Conservation (phyloP, 2,113 vertebrate genomes). For the Noturus placidus region DNA sequence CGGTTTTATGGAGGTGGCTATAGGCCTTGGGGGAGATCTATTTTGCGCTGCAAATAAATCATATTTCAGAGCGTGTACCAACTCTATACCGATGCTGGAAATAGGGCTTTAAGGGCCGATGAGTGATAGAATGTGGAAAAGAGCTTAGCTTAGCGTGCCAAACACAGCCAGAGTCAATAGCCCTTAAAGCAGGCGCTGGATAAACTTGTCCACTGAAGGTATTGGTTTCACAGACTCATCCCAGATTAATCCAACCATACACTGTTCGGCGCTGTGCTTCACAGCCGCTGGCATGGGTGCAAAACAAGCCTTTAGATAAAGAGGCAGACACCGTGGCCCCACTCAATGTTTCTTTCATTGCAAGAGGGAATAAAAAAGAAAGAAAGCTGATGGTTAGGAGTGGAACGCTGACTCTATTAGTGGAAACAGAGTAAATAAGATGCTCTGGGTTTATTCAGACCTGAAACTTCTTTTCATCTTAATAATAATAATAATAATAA, state of each 20-base stretch:
- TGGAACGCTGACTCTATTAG: conserved; percentile 1
- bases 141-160: conserved; percentile 46
- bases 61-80: conserved; percentile 55
- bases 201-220: conserved; percentile 46
- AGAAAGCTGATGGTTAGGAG: conserved; percentile 63
- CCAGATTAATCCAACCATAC: conserved; percentile 31
- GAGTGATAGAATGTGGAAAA: conserved; percentile 61
- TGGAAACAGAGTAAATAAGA: conserved; percentile 9
- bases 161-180: conserved; percentile 62
- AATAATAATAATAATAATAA: no score
- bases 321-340: conserved; percentile 70
- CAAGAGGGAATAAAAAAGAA: conserved; percentile 30
- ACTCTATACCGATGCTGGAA: conserved; percentile 51
- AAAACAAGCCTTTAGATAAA: conserved; percentile 71
- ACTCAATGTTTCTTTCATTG: conserved; percentile 67
- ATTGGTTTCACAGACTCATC: conserved; percentile 47
- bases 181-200: conserved; percentile 56
- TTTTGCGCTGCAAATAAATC: conserved; percentile 59
- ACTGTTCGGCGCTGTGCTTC: conserved; percentile 25
- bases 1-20: conserved; percentile 44
- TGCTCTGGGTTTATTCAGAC: not conserved
- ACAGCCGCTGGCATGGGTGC: conserved; percentile 62
- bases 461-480: not conserved
- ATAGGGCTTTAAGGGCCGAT: conserved; percentile 55
- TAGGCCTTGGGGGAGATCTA: conserved; percentile 50